Evolutionary conservation across 2,888 invertebrate genomes (phyloP).

Genomic region (Rhyacophila evoluta): DNA sequence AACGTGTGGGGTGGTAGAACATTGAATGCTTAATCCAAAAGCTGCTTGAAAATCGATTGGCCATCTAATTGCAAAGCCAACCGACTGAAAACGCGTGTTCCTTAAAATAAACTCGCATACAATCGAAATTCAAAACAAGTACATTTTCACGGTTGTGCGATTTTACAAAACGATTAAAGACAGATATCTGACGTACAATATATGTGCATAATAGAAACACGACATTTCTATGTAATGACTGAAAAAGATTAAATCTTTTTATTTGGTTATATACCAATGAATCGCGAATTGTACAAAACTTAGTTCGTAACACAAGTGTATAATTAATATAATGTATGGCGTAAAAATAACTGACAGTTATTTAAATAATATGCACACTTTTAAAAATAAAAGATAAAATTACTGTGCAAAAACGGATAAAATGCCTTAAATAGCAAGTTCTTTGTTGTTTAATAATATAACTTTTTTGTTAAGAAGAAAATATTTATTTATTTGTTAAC

Average conservation of each 20-base stretch:
- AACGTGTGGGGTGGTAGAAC: not conserved
- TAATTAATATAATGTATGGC: no score
- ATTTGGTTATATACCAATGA: no score
- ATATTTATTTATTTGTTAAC: not conserved
- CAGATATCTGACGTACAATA: not conserved
- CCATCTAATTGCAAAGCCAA: not conserved
- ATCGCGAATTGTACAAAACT: no score
- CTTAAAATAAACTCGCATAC: constrained; percentile 3
- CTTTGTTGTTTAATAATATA: no score
- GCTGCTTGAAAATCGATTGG: constrained; percentile 4
- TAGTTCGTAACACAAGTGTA: no score
- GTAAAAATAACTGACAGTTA: no score
- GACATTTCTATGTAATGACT: not conserved
- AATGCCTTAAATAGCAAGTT: no score
- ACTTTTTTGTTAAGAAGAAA: no score
- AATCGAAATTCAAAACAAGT: not conserved
- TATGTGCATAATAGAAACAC: not conserved
- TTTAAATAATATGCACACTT: no score
- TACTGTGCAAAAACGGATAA: no score
- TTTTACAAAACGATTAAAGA: not conserved
- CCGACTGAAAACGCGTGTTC: not conserved
- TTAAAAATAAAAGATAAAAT: no score
- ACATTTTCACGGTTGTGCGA: not conserved
- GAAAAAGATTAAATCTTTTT: not conserved
- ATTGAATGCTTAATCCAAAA: not conserved